These are phyloP conservation scores for Halesus radiatus DNA, from an alignment of 1,140 invertebrate genomes.

Conservation along the genomic window DNA sequence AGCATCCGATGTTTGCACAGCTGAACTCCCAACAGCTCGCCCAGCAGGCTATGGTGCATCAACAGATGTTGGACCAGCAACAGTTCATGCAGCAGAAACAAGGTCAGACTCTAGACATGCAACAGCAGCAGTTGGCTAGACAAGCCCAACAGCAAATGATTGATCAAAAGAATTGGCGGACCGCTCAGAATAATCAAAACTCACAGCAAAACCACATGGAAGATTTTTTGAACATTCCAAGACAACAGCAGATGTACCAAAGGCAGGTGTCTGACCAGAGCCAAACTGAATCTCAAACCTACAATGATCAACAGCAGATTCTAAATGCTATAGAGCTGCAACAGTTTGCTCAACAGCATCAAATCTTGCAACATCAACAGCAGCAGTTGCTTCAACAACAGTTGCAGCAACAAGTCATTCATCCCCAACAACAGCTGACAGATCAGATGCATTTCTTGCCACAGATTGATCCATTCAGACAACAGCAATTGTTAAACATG, in stretches of 20 bases:
- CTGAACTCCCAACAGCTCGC: constrained; percentile 66
- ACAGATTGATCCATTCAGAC: constrained; percentile 51
- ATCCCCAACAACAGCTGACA: constrained; percentile 40
- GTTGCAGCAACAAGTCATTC: constrained; percentile 57
- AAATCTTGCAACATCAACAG: constrained; percentile 70
- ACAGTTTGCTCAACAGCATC: constrained; percentile 65
- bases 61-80: constrained; percentile 65
- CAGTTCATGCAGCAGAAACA: constrained; percentile 69
- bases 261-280: constrained; percentile 55
- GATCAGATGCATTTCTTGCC: constrained; percentile 45
- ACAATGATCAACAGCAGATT: constrained; percentile 57
- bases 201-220: constrained; percentile 56
- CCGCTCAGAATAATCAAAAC: constrained; percentile 51
- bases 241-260: constrained; percentile 59
- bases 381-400: constrained; percentile 62
- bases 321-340: constrained; percentile 57
- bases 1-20: constrained; percentile 66
- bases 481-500: constrained; percentile 49
- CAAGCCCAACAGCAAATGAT: constrained; percentile 67
- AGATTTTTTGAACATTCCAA: constrained; percentile 43
- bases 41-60: constrained; percentile 66
- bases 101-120: constrained; percentile 67
- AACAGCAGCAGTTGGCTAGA: constrained; percentile 66
- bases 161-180: constrained; percentile 65
- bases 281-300: constrained; percentile 44